These are phyloP conservation scores for Pantelozetes paolii DNA, from an alignment of 2,888 invertebrate species.

Conservation along the genomic window DNA sequence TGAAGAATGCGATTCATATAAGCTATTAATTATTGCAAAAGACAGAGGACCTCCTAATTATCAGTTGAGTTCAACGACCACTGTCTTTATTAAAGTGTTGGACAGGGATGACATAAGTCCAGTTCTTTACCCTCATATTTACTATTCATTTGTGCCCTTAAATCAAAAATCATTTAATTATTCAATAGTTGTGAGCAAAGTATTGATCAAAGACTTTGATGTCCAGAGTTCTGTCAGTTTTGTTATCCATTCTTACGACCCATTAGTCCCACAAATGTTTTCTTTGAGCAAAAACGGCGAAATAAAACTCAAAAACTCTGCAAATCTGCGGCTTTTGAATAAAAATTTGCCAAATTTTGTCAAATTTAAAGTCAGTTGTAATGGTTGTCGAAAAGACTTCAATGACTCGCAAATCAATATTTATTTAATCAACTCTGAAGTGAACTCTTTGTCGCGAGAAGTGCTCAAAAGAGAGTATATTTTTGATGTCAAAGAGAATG, in stretches of 20 bases:
- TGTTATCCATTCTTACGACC: slow-evolving; percentile 29
- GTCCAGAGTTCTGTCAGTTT: slow-evolving; percentile 21
- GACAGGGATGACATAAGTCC: slow-evolving; percentile 92
- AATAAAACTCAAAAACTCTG: slow-evolving; percentile 13
- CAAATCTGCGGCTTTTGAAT: slow-evolving; percentile 2
- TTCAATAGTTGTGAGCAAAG: slow-evolving; percentile 65
- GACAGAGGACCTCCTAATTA: slow-evolving; percentile 67
- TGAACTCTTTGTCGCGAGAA: neutral
- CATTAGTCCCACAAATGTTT: slow-evolving; percentile 32
- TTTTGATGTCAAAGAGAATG: slow-evolving; percentile 19
- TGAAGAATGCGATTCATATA: slow-evolving; percentile 70
- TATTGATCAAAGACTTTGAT: slow-evolving; percentile 78
- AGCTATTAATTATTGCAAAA: slow-evolving; percentile 76
- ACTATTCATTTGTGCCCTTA: slow-evolving; percentile 65
- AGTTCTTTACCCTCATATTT: slow-evolving; percentile 81
- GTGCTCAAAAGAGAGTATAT: slow-evolving; percentile 12
- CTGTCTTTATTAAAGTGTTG: slow-evolving; percentile 70
- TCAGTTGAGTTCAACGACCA: slow-evolving; percentile 82
- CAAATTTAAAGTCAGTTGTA: slow-evolving; percentile 24
- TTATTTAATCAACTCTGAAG: slow-evolving; percentile 7
- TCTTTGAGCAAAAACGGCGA: slow-evolving; percentile 22
- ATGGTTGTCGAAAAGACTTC: slow-evolving; percentile 14
- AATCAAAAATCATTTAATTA: slow-evolving; percentile 54
- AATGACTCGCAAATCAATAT: slow-evolving; percentile 17
- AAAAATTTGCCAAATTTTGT: slow-evolving; percentile 1